Conservation (phyloP, 2,888 invertebrate genomes). For the Helleia helle region DNA sequence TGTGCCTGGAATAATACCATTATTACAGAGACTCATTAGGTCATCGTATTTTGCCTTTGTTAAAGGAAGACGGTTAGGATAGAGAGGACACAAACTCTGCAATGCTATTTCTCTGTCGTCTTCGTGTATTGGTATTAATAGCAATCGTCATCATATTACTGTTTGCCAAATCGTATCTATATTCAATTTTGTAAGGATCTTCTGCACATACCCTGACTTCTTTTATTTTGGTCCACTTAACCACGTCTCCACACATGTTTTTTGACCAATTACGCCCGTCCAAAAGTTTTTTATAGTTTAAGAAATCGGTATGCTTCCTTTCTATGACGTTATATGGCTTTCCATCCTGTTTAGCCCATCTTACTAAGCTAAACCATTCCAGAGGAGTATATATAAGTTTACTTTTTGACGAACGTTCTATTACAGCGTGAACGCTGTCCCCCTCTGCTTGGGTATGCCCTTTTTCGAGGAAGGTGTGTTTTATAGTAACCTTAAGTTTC, state of each 20-base stretch:
- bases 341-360: not conserved
- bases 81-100: too few relatives aligned
- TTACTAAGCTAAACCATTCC: not conserved
- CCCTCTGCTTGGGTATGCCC: not conserved
- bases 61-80: too few relatives aligned
- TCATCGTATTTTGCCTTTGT: too few relatives aligned
- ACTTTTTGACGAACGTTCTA: not conserved
- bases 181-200: too few relatives aligned
- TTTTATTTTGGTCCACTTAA: not conserved
- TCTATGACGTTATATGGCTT: not conserved
- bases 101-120: too few relatives aligned
- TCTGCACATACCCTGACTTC: too few relatives aligned
- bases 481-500: slow-evolving; percentile 7
- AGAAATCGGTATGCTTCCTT: not conserved
- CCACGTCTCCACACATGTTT: not conserved
- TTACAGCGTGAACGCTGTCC: not conserved
- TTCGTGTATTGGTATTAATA: too few relatives aligned
- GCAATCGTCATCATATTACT: too few relatives aligned
- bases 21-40: too few relatives aligned
- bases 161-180: too few relatives aligned
- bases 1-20: too few relatives aligned
- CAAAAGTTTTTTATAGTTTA: not conserved
- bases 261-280: not conserved
- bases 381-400: not conserved
- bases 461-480: not conserved